Conservation (phyloP, 2,113 vertebrate genomes). For the Pithys albifrons region DNA sequence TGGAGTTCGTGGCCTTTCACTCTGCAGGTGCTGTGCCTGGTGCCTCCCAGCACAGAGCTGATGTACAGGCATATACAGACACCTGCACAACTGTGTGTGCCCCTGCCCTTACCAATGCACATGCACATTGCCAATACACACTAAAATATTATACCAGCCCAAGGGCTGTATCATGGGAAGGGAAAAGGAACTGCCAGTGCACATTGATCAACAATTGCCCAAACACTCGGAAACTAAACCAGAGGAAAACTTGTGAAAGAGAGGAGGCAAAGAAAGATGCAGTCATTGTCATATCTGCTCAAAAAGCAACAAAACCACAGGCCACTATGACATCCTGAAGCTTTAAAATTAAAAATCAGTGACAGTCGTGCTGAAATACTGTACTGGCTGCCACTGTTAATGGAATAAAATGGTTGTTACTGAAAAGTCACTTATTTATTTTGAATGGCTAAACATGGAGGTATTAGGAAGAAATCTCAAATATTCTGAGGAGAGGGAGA, state of each 20-base stretch:
- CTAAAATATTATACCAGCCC: background rate
- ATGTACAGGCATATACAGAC: background rate
- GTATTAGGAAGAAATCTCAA: background rate
- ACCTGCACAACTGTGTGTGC: fast-evolving
- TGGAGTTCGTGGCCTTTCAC: background rate
- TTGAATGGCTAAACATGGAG: background rate
- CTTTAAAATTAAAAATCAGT: background rate
- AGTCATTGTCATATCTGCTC: background rate
- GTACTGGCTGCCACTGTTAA: background rate
- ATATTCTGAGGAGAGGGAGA: background rate
- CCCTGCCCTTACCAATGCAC: background rate
- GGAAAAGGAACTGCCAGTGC: background rate
- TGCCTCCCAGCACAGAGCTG: fast-evolving
- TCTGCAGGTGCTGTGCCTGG: background rate
- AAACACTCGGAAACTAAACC: background rate
- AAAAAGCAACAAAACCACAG: background rate
- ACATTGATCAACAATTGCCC: background rate
- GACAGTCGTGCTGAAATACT: background rate
- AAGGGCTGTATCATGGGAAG: background rate
- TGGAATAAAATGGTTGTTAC: background rate
- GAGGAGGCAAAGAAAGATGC: background rate
- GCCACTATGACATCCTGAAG: background rate
- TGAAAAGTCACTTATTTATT: background rate
- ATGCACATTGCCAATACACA: fast-evolving
- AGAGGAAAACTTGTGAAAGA: background rate